Conservation (phyloP, 2,888 invertebrate genomes). For the Caenorhabditis sinica region DNA sequence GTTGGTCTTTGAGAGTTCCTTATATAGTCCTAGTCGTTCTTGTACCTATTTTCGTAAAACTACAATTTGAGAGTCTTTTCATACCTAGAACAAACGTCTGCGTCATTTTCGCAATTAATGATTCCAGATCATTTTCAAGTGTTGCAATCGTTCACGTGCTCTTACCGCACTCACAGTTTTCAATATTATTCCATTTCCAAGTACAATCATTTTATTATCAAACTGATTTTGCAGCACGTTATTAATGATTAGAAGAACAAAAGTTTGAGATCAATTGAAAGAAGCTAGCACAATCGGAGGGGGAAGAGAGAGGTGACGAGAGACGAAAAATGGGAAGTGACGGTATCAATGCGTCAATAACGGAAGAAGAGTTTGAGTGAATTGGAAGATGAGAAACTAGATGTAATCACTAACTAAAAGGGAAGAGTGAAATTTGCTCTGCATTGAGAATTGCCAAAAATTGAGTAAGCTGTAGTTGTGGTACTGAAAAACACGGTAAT, state of each 20-base stretch:
- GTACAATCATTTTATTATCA: conserved; percentile 1
- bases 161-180: not conserved
- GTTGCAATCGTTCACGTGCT: too few species aligned
- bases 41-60: too few species aligned
- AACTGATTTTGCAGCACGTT: conserved; percentile 13
- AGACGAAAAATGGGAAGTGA: not conserved
- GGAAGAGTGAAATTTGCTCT: not conserved
- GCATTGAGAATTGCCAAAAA: conserved; percentile 28
- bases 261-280: conserved; percentile 40
- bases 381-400: conserved; percentile 5
- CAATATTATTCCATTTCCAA: not conserved
- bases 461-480: conserved; percentile 39
- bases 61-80: too few species aligned
- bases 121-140: too few species aligned
- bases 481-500: conserved; percentile 15
- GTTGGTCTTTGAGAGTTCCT: too few species aligned
- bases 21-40: too few species aligned
- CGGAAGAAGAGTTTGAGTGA: conserved; percentile 11
- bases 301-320: conserved; percentile 33
- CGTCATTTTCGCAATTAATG: not conserved
- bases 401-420: conserved; percentile 34
- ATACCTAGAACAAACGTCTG: too few species aligned
- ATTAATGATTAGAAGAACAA: conserved; percentile 44
- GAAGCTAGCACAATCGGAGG: conserved; percentile 55
- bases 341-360: conserved; percentile 32